Base-by-base conservation (phyloP, 2,113 vertebrate species). In the Tinamus guttatus region DNA sequence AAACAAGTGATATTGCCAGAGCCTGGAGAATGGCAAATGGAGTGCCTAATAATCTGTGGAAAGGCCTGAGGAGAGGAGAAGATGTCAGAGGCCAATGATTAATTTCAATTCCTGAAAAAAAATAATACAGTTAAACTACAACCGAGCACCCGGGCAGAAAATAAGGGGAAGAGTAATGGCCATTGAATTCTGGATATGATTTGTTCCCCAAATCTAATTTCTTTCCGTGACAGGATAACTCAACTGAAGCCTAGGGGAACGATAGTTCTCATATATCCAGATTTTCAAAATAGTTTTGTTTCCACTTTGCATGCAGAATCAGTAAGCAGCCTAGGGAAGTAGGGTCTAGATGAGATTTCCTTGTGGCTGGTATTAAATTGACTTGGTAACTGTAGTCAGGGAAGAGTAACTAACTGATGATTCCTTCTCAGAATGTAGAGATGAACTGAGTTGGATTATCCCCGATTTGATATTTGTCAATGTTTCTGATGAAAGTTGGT, bases 161-260 rank as follows among this genome's bases (percentile, higher is more conserved):
- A 69, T 43, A 76, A 41, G 87, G 36, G 59, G 87, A 13, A 74
- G 54, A 96, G 27, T 74, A 83, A 68, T 28, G 80, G 75, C 63
- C 43, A 32, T n/a, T 80, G 49, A 49, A 88, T 65, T 54, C 76
- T 88, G 54, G 30, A 24, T 85, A 64, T 49, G 69, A 2, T 94
- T 85, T 86, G 32, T 74, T 91, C 82, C 82, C 91, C 70, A 76
- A 90, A 85, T 87, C 79, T 91, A 45, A 82, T 45, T 60, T 24
- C 54, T 65, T 77, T 15, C 59, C 40, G 3, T 58, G 34, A 82
- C 71, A 62, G 32, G 32, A 28, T 79, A 25, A 52, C 38, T 58
- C 52, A 67, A 5, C 36, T 71, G 71, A 70, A 58, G 54, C 54
- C 30, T 58, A 19, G 28, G 30, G 54, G 54, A 85, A 32, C 38